phyloP scores from a whole-genome alignment of 2,113 vertebrate genomes.

The Hucho hucho region DNA sequence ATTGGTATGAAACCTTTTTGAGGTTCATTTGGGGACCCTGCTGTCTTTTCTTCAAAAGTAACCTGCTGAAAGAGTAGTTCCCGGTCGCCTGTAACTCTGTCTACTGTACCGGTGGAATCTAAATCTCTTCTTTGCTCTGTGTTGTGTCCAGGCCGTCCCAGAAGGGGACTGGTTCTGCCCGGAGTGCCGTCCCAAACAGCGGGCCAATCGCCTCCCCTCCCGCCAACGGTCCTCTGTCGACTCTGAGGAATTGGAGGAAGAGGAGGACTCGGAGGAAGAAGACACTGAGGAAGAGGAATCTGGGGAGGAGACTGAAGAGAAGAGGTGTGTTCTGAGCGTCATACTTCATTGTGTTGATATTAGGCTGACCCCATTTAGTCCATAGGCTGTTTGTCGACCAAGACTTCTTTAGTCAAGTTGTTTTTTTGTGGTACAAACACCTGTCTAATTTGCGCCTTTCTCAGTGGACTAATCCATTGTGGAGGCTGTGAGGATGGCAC shows the following conservation, averaged over 20 bases:
- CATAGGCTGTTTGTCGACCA: too few relatives aligned
- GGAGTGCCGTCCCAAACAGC: constrained; percentile 93
- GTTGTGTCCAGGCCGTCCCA: constrained; percentile 79
- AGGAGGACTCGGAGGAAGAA: constrained; percentile 69
- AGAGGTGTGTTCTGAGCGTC: background rate
- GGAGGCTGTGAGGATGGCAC: too few relatives aligned
- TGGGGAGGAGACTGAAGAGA: constrained; percentile 41
- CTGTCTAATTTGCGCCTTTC: too few relatives aligned
- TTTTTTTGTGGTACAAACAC: too few relatives aligned
- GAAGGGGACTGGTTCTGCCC: constrained; percentile 96
- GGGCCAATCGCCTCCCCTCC: constrained; percentile 84
- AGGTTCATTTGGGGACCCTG: too few relatives aligned
- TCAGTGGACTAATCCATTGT: too few relatives aligned
- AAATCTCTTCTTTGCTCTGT: constrained; percentile 9
- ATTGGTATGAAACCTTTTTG: too few relatives aligned
- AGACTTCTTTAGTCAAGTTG: background rate
- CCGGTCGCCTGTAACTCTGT: too few relatives aligned
- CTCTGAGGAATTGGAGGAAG: constrained; percentile 77
- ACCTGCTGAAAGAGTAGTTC: too few relatives aligned
- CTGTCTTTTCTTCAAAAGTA: too few relatives aligned
- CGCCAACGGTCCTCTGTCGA: constrained; percentile 86
- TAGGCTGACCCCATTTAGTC: too few relatives aligned
- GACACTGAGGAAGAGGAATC: constrained; percentile 68
- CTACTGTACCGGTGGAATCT: background rate
- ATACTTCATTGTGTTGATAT: background rate